Conservation (phyloP, 1,140 invertebrate genomes). For the Lordiphosa clarofinis region DNA sequence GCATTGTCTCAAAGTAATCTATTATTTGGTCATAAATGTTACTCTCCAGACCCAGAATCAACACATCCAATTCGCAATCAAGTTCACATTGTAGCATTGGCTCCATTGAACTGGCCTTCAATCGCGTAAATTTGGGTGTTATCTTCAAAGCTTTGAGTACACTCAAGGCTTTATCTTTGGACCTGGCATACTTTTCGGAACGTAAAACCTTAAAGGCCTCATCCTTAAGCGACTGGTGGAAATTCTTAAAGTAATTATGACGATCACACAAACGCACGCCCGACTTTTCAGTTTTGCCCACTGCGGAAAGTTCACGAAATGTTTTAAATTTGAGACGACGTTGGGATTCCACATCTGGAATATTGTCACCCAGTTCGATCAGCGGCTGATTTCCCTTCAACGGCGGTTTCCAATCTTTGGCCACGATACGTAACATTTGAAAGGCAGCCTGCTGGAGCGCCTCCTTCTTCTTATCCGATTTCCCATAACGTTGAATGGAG, state of each 20-base stretch:
- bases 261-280: conserved; percentile 50
- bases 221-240: conserved; percentile 35
- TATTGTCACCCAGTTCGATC: neutral
- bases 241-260: conserved; percentile 71
- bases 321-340: conserved; percentile 59
- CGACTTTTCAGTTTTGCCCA: conserved; percentile 19
- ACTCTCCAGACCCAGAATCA: conserved; percentile 41
- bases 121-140: neutral
- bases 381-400: conserved; percentile 9
- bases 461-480: conserved; percentile 73
- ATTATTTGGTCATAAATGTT: conserved; percentile 37
- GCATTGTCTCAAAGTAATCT: conserved; percentile 47
- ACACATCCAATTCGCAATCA: conserved; percentile 48
- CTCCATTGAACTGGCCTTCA: conserved; percentile 13
- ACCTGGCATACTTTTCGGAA: conserved; percentile 2
- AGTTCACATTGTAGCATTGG: conserved; percentile 46
- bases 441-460: conserved; percentile 70
- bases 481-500: conserved; percentile 65
- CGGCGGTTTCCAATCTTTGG: conserved; percentile 19
- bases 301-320: conserved; percentile 60
- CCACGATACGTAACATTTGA: conserved; percentile 58
- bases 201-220: conserved; percentile 31
- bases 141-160: conserved; percentile 50
- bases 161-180: conserved; percentile 13
- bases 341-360: conserved; percentile 44